phyloP scores from a whole-genome alignment of 92 coral and sea anemone genomes.

The Actinostola sp. region DNA sequence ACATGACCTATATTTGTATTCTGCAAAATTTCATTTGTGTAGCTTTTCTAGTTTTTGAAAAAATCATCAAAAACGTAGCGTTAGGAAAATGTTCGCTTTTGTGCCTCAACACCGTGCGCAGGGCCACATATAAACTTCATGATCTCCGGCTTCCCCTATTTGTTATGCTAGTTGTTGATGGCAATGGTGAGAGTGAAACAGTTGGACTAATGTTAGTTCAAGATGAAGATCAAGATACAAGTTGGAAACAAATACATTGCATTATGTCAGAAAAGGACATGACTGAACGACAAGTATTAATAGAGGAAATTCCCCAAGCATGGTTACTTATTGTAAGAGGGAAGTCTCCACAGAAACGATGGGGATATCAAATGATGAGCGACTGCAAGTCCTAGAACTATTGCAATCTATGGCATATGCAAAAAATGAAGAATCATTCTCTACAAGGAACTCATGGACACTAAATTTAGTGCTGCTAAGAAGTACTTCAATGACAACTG shows the following conservation, averaged over 20 bases:
- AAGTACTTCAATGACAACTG: conserved; percentile 39
- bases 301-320: conserved; percentile 47
- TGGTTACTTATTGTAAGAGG: conserved; percentile 26
- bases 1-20: too few relatives aligned
- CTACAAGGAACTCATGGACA: conserved; percentile 21
- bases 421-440: conserved; percentile 9
- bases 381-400: conserved; percentile 38
- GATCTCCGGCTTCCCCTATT: conserved; percentile 47
- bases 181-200: conserved; percentile 49
- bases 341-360: conserved; percentile 47
- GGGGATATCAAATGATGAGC: conserved; percentile 40
- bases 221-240: conserved; percentile 38
- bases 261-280: conserved; percentile 57
- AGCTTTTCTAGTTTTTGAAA: too few relatives aligned
- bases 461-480: conserved; percentile 28
- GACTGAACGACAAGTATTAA: conserved; percentile 34
- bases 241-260: conserved; percentile 34
- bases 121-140: conserved; percentile 45
- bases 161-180: conserved; percentile 31
- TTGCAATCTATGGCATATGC: conserved; percentile 42
- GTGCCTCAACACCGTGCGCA: conserved; percentile 28
- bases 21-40: too few relatives aligned
- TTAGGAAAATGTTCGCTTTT: neutral
- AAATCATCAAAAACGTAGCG: conserved; percentile 38
- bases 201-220: conserved; percentile 46